phyloP scores from a whole-genome alignment of 2,797 vertebrate genomes.

The Gallinago solitaria region DNA sequence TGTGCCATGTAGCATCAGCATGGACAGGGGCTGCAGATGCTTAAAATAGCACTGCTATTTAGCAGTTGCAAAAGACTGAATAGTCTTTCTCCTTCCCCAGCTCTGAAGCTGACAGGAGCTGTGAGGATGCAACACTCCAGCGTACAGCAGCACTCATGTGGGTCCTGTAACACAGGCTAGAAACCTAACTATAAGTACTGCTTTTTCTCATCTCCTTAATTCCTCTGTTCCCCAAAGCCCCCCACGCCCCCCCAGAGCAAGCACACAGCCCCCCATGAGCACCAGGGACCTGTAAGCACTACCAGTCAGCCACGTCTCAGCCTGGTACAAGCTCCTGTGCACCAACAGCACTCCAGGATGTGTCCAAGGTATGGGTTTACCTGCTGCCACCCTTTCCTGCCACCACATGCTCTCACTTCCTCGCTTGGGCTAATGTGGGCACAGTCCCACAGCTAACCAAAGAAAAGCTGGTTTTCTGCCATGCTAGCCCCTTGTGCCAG shows the following conservation, averaged over 20 bases:
- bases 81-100: neutral
- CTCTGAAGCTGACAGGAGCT: neutral
- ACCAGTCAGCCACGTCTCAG: rapidly evolving
- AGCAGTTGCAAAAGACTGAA: neutral
- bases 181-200: neutral
- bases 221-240: neutral
- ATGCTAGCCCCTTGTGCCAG: neutral
- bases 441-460: neutral
- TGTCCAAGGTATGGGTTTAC: rapidly evolving
- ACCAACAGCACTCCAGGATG: rapidly evolving
- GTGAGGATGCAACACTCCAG: neutral
- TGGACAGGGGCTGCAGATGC: neutral
- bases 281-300: neutral
- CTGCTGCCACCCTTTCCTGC: neutral
- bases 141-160: rapidly evolving
- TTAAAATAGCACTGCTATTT: neutral
- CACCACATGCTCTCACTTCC: rapidly evolving
- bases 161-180: neutral
- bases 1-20: rapidly evolving
- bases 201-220: neutral
- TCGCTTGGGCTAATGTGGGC: rapidly evolving
- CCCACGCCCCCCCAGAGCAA: rapidly evolving
- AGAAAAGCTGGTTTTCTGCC: neutral
- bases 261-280: neutral
- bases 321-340: neutral